Base-by-base conservation (phyloP, 2,888 invertebrate genomes). In the Antheraea yamamai region DNA sequence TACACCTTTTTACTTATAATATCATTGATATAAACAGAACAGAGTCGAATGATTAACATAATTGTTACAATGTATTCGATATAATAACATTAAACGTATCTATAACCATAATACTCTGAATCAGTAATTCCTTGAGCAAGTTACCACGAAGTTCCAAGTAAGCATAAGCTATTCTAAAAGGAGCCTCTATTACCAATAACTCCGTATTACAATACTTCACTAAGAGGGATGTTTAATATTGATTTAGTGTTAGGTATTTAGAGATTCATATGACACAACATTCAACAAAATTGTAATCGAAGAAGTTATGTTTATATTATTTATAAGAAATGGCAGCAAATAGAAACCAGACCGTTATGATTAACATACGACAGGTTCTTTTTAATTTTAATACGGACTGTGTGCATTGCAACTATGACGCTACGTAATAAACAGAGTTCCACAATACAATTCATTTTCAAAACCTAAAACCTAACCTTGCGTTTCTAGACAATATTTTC, bases 131-230 rank as follows among this genome's bases (percentile, higher is more conserved):
- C 16, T 39, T n/a, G 14, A 20, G 39, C n/a, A 70, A 39, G 39
- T 39, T 10, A 39, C 14, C 14, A 20, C n/a, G 18, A 70, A 18
- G 20, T 70, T 70, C 39, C 70, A 12, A 70, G 10, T n/a, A n/a
- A 70, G 2, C n/a, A n/a, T 70, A 70, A 70, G 39, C 70, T 70
- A 70, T 39, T 70, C 10, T 39, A 39, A 39, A 70, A 39, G 6
- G 39, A 39, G n/a, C 70, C 18, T 18, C 16, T 35, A 30, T 70
- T n/a, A 70, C 70, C 39, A 39, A 35, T 70, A 70, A 39, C 39
- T n/a, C 23, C 39, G n/a, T 70, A n/a, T 35, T 70, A 70, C n/a
- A 70, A 30, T 39, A 70, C 66, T 66, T 66, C 66, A 66, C 7
- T 14, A 66, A 18, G 39, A 18, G 39, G 12, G 20, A 20, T 70